A percentile compares a stretch with the other conserved stretches of the same genome.
Evolutionary conservation across 2,888 invertebrate species (phyloP).

Genomic region (Venustoraphidia nigricollis): DNA sequence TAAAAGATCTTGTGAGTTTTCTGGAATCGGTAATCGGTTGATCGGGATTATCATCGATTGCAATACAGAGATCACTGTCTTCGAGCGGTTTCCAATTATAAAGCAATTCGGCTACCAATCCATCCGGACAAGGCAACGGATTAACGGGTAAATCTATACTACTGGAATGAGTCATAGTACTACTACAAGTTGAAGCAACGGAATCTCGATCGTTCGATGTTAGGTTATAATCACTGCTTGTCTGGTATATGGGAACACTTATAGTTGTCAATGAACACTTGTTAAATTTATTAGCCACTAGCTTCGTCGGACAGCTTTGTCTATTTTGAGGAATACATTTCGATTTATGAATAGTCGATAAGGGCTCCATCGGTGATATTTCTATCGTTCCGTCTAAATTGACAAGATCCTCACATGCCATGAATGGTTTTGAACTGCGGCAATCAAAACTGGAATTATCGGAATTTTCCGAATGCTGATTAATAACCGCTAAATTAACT

Average conservation of each 20-base stretch:
- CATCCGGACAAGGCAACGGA: conserved; percentile 32
- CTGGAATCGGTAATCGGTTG: not conserved
- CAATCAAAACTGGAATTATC: conserved; percentile 41
- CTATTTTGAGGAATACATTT: conserved; percentile 27
- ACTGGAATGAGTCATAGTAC: conserved; percentile 36
- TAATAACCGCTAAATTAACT: conserved; percentile 24
- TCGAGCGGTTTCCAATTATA: conserved; percentile 28
- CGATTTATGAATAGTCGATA: conserved; percentile 13
- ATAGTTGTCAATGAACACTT: conserved; percentile 35
- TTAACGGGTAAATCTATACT: conserved; percentile 36
- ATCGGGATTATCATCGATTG: not conserved
- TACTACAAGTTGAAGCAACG: conserved; percentile 10
- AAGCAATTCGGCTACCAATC: conserved; percentile 34
- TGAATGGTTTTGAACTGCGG: conserved; percentile 33
- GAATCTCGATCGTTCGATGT: conserved; percentile 8
- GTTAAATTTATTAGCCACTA: conserved; percentile 41
- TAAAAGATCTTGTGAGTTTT: too few relatives aligned
- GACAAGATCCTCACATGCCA: conserved; percentile 52
- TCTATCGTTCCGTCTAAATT: conserved; percentile 44
- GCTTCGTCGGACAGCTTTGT: conserved; percentile 51
- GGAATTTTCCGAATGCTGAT: conserved; percentile 41
- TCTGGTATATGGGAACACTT: conserved; percentile 35
- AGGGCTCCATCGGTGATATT: conserved; percentile 26
- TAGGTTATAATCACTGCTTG: conserved; percentile 26
- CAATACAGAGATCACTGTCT: not conserved